Evolutionary conservation across 2,888 invertebrate genomes (phyloP), one percentile per base, ranked within the genome.

Genomic region (Synergus japonicus): DNA sequence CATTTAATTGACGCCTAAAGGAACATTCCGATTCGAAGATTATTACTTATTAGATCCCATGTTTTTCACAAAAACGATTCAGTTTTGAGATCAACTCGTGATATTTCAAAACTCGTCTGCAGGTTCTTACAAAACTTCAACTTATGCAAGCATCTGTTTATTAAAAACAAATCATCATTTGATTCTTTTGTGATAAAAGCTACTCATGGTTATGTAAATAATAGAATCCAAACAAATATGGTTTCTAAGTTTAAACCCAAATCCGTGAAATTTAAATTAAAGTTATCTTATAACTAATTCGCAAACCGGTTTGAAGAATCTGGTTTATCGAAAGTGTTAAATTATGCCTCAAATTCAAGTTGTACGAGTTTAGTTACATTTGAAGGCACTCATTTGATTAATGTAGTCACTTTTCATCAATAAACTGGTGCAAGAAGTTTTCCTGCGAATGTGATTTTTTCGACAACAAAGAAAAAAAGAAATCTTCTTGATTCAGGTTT

Each of bases 1-100:
- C 73, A 54, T 54, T 73, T 73, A 73, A 73, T 73, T 73, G 73
- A 73, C 54, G 37, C 54, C 73, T 49, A n/a, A 54, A 54, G 73
- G 37, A 41, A 54, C n/a, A 54, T 10, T 37, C 37, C 29, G n/a
- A 60, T 63, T 63, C 29, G 29, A 63, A 63, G 63, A 63, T 63
- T 63, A 29, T 63, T 63, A 63, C 60, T 63, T 29, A 63, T 63
- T 29, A 63, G 22, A 63, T 29, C 63, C 29, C 29, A 13, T 63
- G 22, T 58, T 63, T 60, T 13, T 12, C 29, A 13, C 63, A 22
- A 63, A 13, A 63, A 63, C 63, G 63, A 29, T 29, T 22, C 29
- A 63, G 22, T 63, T 63, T 63, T 63, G 29, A 29, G 29, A 22
- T 7, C 29, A 60, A 60, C 60, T 60, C 12, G 13, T 60, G 60